A percentile compares a stretch with the other conserved stretches of the same genome.
Evolutionary conservation across 1,140 invertebrate genomes (phyloP).

Genomic region (Drosophila equinoxialis): DNA sequence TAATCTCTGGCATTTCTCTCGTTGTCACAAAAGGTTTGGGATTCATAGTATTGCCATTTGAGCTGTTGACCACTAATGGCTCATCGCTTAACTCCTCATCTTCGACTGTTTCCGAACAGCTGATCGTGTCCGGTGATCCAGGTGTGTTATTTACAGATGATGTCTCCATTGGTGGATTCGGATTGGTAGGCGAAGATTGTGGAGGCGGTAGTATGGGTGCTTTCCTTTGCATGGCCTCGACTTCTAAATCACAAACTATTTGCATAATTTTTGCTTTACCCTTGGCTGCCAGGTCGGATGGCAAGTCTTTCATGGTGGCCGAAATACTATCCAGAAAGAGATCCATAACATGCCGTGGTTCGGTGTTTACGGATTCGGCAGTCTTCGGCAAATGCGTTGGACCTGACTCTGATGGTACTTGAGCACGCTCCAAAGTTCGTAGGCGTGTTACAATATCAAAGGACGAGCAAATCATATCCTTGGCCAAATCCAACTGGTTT

Average conservation of each 20-base stretch:
- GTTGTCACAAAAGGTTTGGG: background rate
- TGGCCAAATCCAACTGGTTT: constrained; percentile 59
- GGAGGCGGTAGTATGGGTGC: background rate
- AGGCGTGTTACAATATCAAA: constrained; percentile 64
- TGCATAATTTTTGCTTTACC: constrained; percentile 77
- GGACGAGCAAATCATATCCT: constrained; percentile 69
- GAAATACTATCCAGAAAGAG: constrained; percentile 74
- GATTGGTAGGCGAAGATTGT: background rate
- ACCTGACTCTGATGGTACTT: background rate
- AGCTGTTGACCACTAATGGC: background rate
- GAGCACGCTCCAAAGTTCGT: constrained; percentile 47
- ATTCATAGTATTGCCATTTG: background rate
- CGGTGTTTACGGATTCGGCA: background rate
- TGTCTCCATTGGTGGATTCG: constrained; percentile 3
- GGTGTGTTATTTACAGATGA: background rate
- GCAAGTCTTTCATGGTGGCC: constrained; percentile 70
- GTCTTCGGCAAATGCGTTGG: background rate
- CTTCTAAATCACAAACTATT: constrained; percentile 65
- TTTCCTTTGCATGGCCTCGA: constrained; percentile 55
- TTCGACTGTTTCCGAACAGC: background rate
- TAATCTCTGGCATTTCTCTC: constrained; percentile 1
- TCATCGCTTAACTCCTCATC: constrained; percentile 7
- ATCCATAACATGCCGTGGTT: constrained; percentile 54
- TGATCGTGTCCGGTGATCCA: background rate
- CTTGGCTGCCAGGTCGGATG: constrained; percentile 66